Base-by-base conservation (phyloP, 2,797 vertebrate genomes). In the Anguilla obscura region DNA sequence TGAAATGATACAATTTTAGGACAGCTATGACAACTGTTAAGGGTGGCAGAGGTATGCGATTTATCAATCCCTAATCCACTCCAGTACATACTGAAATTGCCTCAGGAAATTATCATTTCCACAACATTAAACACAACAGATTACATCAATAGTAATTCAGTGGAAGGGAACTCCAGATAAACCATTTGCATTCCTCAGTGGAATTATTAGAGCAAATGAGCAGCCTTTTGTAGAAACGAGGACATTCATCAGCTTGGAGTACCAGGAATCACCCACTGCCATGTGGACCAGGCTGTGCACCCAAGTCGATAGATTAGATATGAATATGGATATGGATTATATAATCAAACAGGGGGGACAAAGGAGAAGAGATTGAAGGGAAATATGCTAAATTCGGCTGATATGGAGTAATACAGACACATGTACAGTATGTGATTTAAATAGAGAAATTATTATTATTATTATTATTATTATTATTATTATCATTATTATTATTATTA, bases 91-190 rank as follows among this genome's bases (percentile, higher is more conserved):
- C 76, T 80, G 76, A 80, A 48, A 48, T 24, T 50, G 79, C 79
- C 79, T 50, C 79, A 82, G 40, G 45, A 48, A 76, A n/a, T 79
- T 21, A 14, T 79, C 33, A 40, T 82, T 82, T 50, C 40, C 79
- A 82, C 36, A 82, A 48, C 79, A 82, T 82, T 82, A 82, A 48
- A 24, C 79, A 82, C 40, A n/a, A 24, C 79, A 82, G 40, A 82
- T 82, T 50, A 80, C 12, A 82, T 24, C 27, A 30, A 45, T 80
- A 21, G 76, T n/a, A 82, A 50, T 82, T 48, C 79, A 82, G 40
- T 24, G 24, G 79, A 82, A 50, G 40, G 45, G 50, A 82, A 82
- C 40, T 82, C 79, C 45, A 82, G 36, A 82, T 24, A 50, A 82
- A 8, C 18, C 45, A 50, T 50, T 82, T 82, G 40, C 40, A 82